Evolutionary conservation across 2,888 invertebrate species (phyloP), one percentile per base, ranked within the genome.

Genomic region (Gastrophysa polygoni): DNA sequence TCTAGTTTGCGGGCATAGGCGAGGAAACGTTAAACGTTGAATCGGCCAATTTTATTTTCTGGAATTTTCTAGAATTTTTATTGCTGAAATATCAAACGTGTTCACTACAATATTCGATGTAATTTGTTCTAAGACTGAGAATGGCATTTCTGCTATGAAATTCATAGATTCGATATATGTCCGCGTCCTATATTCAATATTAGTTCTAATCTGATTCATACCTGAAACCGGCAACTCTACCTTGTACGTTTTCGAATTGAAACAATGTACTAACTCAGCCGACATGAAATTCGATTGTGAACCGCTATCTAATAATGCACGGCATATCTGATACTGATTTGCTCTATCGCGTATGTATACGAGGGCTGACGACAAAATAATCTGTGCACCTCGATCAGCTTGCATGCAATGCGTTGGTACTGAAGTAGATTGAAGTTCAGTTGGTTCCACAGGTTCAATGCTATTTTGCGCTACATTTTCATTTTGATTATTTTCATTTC

Each of bases 31-130:
- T 61, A 14, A 55, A 60, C 10, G 3, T 48, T 6, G 60, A 50
- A 56, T 56, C 61, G 10, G 56, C 50, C 29, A 61, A 47, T n/a
- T 11, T 50, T 14, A 55, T 49, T n/a, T n/a, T n/a, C n/a, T n/a
- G n/a, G n/a, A n/a, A 44, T 50, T 50, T 20, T 28, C 16, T 4
- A 50, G 56, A 32, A 61, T 44, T 29, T 61, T 17, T 5, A 56
- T 28, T 10, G 28, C 6, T 7, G 56, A 28, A 5, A 44, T 44
- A 21, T 55, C 16, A 21, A 55, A 44, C 20, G 48, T 8, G 10
- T 10, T 5, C 5, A 29, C 16, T 10, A 11, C 32, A 29, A 48
- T 48, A 7, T 48, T 48, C 3, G 48, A 8, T 10, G 48, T 48
- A 5, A 48, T 20, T 6, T 20, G 20, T n/a, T 46, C 14, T 10